phyloP scores from a whole-genome alignment of 2,888 invertebrate species.

The Eudasyphora cyanicolor region DNA sequence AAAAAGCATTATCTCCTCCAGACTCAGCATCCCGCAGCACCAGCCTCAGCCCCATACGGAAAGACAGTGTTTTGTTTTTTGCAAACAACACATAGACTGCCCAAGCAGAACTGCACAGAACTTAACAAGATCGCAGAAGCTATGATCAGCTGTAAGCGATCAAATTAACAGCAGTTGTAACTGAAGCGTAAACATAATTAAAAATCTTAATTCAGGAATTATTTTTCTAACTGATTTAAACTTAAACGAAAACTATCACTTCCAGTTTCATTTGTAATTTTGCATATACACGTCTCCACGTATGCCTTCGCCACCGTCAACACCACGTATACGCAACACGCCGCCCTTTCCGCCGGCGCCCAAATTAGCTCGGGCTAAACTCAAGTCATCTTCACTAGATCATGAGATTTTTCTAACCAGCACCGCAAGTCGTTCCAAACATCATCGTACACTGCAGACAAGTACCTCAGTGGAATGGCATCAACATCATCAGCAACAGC shows the following conservation, averaged over 20 bases:
- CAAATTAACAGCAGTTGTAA: slow-evolving; percentile 31
- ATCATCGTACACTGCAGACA: slow-evolving; percentile 48
- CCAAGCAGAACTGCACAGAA: slow-evolving; percentile 49
- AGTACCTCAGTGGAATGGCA: slow-evolving; percentile 69
- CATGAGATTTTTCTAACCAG: slow-evolving; percentile 73
- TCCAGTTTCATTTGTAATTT: slow-evolving; percentile 2
- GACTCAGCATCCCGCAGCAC: too few species aligned
- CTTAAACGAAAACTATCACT: background rate
- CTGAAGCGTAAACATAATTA: slow-evolving; percentile 14
- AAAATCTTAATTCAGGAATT: background rate
- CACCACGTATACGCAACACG: slow-evolving; percentile 62
- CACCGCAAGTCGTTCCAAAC: slow-evolving; percentile 69
- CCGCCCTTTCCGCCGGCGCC: slow-evolving; percentile 57
- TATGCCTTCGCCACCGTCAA: slow-evolving; percentile 65
- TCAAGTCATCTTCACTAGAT: slow-evolving; percentile 75
- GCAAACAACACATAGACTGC: background rate
- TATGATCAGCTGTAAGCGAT: too few species aligned
- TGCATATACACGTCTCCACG: slow-evolving; percentile 32
- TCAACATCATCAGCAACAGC: slow-evolving; percentile 64
- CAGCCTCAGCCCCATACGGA: slow-evolving; percentile 11
- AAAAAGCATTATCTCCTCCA: slow-evolving; percentile 43
- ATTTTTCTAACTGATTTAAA: background rate
- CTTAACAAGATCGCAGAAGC: slow-evolving; percentile 62
- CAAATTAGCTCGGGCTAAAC: slow-evolving; percentile 67
- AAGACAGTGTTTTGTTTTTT: too few species aligned